Base-by-base conservation (phyloP, 2,888 invertebrate genomes). In the Sepioteuthis lessoniana region DNA sequence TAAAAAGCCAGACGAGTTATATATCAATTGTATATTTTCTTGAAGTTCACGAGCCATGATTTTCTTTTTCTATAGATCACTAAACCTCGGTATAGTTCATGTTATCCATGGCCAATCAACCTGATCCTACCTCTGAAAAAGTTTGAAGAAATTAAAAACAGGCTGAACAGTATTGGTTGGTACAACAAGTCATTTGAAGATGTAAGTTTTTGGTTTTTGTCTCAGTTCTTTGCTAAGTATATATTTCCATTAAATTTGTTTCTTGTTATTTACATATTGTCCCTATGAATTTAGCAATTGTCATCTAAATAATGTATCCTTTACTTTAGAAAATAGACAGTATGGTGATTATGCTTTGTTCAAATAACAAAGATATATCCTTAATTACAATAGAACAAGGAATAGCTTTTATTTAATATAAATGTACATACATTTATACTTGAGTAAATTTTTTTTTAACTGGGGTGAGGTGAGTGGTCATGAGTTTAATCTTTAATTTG, bases 81-180 rank as follows among this genome's bases (percentile, higher is more conserved):
- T 0, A 98, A 98, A 94, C 98, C 98, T 0, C 98, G 99, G 16
- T 98, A 99, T 97, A 98, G 99, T 0, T 98, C 98, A 0, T 98
- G 98, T 5, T 99, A 98, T 97, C 98, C 99, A 0, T 99, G 99
- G 98, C 99, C 99, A 0, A 97, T 99, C 10, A 98, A 98, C 96
- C 97, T 98, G 96, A 97, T 99, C 76, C 98, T 99, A 96, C 99
- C 98, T 1, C 98, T 98, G 97, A 97, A 98, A 90, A 99, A 99
- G 96, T 98, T 98, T 91, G 97, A 96, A 60, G 96, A 97, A 92
- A 98, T 98, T 0, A 97, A 98, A 19, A 98, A 98, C 95, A 98
- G 98, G 95, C 97, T 99, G 25, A 98, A 98, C 95, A 98, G 98
- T 0, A 98, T 98, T 94, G 98, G 98, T 91, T 99, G 99, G 99